Conservation (phyloP, 2,888 invertebrate genomes). For the Cinara cedri region DNA sequence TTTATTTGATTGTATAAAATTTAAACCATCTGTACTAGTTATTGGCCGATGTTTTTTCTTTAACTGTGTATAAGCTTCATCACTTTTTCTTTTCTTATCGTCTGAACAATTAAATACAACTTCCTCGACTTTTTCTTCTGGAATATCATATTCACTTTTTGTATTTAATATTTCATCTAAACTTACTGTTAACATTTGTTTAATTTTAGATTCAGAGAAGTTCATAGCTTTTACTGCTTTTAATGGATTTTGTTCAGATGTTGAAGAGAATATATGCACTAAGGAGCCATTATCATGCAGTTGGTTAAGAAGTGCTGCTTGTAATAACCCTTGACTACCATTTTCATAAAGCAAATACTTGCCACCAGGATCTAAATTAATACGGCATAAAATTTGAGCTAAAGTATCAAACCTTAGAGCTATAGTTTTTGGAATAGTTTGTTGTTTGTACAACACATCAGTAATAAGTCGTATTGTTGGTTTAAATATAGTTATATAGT, state of each 20-base stretch:
- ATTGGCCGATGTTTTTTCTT: conserved; percentile 40
- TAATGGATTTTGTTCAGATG: conserved; percentile 72
- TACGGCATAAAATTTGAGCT: conserved; percentile 82
- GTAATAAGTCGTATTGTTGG: conserved; percentile 83
- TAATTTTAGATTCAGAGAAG: conserved; percentile 73
- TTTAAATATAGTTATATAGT: conserved; percentile 77
- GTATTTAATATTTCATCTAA: conserved; percentile 65
- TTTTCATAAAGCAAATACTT: conserved; percentile 83
- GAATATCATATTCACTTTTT: conserved; percentile 9
- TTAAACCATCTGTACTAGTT: conserved; percentile 62
- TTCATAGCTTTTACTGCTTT: conserved; percentile 82
- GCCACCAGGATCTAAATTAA: conserved; percentile 77
- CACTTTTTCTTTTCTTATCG: conserved; percentile 50
- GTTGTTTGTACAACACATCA: conserved; percentile 78
- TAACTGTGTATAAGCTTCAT: conserved; percentile 41
- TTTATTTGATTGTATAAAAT: conserved; percentile 68
- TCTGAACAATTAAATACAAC: conserved; percentile 15
- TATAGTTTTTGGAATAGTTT: conserved; percentile 77
- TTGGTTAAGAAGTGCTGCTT: conserved; percentile 81
- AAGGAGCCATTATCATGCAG: conserved; percentile 73
- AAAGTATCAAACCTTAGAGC: conserved; percentile 85
- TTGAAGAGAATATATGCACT: conserved; percentile 81
- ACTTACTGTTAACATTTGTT: conserved; percentile 77
- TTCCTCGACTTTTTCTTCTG: conserved; percentile 3
- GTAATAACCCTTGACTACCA: conserved; percentile 82